Evolutionary conservation across 2,888 invertebrate genomes (phyloP), one percentile per base, ranked within the genome.

Genomic region (Adineta ricciae): DNA sequence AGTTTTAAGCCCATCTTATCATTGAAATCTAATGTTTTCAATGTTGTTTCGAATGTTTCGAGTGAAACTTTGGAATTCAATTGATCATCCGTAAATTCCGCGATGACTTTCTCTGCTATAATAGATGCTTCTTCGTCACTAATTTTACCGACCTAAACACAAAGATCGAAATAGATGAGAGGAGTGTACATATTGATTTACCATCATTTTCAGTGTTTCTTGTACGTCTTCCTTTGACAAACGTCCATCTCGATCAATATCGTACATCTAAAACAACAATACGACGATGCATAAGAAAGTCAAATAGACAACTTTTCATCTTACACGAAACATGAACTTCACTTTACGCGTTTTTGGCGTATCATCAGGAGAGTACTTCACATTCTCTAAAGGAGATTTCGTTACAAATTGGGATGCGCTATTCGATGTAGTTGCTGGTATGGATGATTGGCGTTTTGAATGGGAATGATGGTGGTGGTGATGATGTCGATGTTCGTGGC

Each of bases 1-100:
- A 78, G 41, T 78, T 78, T 78, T 78, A 78, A 78, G 41, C 78
- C 78, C 78, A 78, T 78, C n/a, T 78, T 78, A n/a, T 78, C 78
- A 9, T 24, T 41, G 41, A 78, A 78, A 14, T 78, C 78, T 41
- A 78, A 41, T 24, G 41, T 78, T 78, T 78, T 3, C 14, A 78
- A n/a, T 41, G 78, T 78, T 0, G 11, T 41, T 78, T 78, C 38
- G 41, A 78, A 78, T n/a, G 14, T 11, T 41, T 38, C 24, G 24
- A 41, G 41, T 41, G 38, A 38, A 2, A 78, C 78, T 2, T 36
- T 78, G 24, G 78, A 78, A 78, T 38, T 78, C 0, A 2, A 11
- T 41, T 78, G 38, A 24, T 78, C 41, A 41, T 78, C n/a, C 24
- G 78, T 78, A 41, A 78, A 78, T 78, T 78, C 78, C 1, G 11